Percentiles rank a stretch among this genome's conserved stretches.
phyloP scores from a whole-genome alignment of 2,797 vertebrate species.

The Spheniscus humboldti region DNA sequence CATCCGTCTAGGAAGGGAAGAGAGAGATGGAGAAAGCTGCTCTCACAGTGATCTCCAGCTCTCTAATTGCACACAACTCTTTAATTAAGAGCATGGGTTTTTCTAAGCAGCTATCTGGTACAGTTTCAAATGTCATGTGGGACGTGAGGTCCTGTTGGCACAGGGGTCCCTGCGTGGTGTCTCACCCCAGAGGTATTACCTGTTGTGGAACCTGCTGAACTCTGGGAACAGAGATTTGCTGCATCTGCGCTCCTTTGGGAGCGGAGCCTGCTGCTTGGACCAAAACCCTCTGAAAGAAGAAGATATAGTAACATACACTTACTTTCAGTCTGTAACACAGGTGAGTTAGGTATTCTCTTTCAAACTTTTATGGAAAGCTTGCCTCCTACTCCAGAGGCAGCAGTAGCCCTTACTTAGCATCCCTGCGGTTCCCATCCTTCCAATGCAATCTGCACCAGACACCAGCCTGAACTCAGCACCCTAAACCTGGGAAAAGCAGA shows the following conservation, averaged over 20 bases:
- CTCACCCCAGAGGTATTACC: conserved; percentile 73
- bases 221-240: conserved; percentile 88
- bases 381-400: not conserved
- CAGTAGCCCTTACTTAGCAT: not conserved
- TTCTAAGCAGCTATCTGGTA: not conserved
- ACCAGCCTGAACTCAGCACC: not conserved
- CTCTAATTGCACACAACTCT: not conserved
- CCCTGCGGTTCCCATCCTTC: not conserved
- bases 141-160: not conserved
- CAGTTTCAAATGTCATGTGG: not conserved
- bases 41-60: not conserved
- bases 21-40: not conserved
- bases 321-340: not conserved
- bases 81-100: not conserved
- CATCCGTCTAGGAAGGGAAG: not conserved
- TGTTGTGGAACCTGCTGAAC: conserved; percentile 91
- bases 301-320: not conserved
- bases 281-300: conserved; percentile 87
- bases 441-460: not conserved
- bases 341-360: not conserved
- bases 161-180: not conserved
- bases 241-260: conserved; percentile 90
- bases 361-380: not conserved
- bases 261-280: conserved; percentile 89
- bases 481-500: not conserved